Base-by-base conservation (phyloP, 1,140 invertebrate species). In the Nylanderia fulva region DNA sequence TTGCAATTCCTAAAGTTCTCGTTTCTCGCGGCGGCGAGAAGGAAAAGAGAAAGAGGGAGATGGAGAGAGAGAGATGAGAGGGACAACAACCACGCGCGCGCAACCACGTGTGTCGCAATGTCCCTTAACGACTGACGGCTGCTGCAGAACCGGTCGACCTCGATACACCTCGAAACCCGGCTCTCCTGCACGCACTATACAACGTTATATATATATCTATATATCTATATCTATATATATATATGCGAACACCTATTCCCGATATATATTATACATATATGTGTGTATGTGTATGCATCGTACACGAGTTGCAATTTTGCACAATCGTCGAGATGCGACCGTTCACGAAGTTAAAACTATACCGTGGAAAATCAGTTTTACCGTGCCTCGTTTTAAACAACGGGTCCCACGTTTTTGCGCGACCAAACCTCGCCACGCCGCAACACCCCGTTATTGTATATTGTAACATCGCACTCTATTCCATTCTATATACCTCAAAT, bases 111-210 rank as follows among this genome's bases (percentile, higher is more conserved):
- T 94, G 92, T 94, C 91, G 93, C 92, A 93, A 94, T 93, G 91
- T 92, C 92, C 93, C 91, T 93, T 93, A 93, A 91, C 91, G 91
- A 89, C 87, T 87, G 87, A 91, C 91, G 91, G 92, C 91, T 93
- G 93, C 88, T 92, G 92, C 92, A 94, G 90, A 94, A 94, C 93
- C 92, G 92, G 93, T 93, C 93, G 93, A 93, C 93, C 93, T 93
- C 93, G 93, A 93, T 93, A 92, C 89, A 91, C 91, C 85, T 84
- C 91, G 80, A 68, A 27, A 36, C 63, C 36, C 83, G 87, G 64
- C 84, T 88, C 83, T 85, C 89, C 61, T 88, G 86, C 86, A 88
- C 86, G 71, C 87, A 89, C 39, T 68, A 66, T 61, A 85, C 83
- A 36, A 48, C 75, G 48, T 29, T 85, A 74, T 90, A 33, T 33